Evolutionary conservation across 2,797 vertebrate species (phyloP).

Genomic region (Chromobotia macracanthus): DNA sequence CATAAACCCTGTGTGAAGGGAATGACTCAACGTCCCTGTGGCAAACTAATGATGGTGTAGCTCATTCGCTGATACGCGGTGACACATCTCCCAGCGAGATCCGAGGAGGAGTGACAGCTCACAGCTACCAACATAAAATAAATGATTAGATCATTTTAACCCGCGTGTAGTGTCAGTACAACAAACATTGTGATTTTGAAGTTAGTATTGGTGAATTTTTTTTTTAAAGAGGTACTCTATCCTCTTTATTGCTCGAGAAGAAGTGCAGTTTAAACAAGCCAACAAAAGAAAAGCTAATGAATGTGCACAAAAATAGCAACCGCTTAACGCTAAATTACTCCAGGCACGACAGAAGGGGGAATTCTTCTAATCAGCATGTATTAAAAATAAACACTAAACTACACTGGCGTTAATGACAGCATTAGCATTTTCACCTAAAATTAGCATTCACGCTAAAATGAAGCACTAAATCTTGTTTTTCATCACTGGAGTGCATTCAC

Average conservation of each 20-base stretch:
- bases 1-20: slow-evolving; percentile 18
- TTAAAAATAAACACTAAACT: slow-evolving; percentile 16
- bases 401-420: neutral
- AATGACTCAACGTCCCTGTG: slow-evolving; percentile 29
- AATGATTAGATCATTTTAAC: slow-evolving; percentile 26
- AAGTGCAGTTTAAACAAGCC: slow-evolving; percentile 7
- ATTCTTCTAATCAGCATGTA: slow-evolving; percentile 20
- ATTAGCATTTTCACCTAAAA: slow-evolving; percentile 23
- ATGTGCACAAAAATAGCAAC: slow-evolving; percentile 10
- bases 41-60: slow-evolving; percentile 39
- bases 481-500: neutral
- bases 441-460: neutral
- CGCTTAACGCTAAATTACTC: slow-evolving; percentile 9
- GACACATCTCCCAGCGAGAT: slow-evolving; percentile 33
- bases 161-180: neutral
- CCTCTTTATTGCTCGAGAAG: neutral
- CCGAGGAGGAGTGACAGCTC: neutral
- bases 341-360: slow-evolving; percentile 16
- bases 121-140: slow-evolving; percentile 8
- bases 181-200: neutral
- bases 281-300: slow-evolving; percentile 26
- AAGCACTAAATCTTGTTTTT: neutral
- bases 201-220: neutral
- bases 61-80: slow-evolving; percentile 18
- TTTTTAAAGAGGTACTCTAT: neutral